Percentiles rank a stretch among this genome's conserved stretches.
phyloP scores from a whole-genome alignment of 2,888 invertebrate species.

The Pardosa pseudoannulata region DNA sequence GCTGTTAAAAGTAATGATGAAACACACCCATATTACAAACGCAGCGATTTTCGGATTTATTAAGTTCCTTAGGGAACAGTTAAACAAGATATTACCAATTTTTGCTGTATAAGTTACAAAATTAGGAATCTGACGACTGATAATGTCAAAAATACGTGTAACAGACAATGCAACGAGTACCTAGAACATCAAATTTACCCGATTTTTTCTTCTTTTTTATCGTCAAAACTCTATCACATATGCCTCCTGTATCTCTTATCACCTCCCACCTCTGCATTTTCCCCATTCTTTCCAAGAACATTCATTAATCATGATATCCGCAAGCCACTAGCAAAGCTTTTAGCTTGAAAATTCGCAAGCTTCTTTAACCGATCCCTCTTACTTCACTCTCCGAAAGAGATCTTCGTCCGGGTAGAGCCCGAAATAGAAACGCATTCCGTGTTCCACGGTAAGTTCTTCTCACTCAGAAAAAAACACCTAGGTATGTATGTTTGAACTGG shows the following conservation, averaged over 20 bases:
- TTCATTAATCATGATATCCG: background rate
- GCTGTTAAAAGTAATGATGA: too few species aligned
- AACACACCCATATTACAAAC: too few species aligned
- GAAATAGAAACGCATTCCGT: constrained; percentile 6
- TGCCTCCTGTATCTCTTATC: background rate
- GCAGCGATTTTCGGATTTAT: too few species aligned
- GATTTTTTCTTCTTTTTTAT: background rate
- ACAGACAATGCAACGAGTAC: background rate
- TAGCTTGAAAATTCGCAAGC: background rate
- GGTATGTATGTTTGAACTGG: constrained; percentile 13
- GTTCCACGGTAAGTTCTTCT: background rate
- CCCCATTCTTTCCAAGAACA: background rate
- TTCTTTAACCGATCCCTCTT: background rate
- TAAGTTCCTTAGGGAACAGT: too few species aligned
- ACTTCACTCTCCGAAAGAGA: background rate
- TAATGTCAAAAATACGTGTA: background rate
- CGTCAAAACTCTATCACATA: background rate
- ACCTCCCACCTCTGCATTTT: background rate
- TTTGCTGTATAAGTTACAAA: too few species aligned
- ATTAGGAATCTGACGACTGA: too few species aligned
- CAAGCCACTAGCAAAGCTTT: background rate
- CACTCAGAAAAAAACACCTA: background rate
- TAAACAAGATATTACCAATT: too few species aligned
- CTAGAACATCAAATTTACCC: background rate
- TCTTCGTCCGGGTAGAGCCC: background rate